Percentiles rank a stretch among this genome's conserved stretches.
phyloP scores from a whole-genome alignment of 2,888 invertebrate genomes.

The Volucella inflata region DNA sequence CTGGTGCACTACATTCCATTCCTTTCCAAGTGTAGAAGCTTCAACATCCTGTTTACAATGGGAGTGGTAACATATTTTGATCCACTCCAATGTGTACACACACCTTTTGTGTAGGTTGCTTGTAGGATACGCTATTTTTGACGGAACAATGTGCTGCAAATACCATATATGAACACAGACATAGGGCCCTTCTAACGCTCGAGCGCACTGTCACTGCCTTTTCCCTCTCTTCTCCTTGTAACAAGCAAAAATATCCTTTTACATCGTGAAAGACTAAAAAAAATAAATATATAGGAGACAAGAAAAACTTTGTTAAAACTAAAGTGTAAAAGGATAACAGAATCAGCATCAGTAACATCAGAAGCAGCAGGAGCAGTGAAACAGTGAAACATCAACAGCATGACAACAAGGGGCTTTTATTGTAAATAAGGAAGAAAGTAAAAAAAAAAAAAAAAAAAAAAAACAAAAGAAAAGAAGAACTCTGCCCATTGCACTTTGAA shows the following conservation, averaged over 20 bases:
- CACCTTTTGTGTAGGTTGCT: constrained; percentile 29
- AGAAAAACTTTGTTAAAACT: constrained; percentile 41
- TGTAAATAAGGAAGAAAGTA: not conserved
- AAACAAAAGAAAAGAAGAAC: constrained; percentile 15
- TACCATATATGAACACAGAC: too few relatives aligned
- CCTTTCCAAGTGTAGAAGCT: constrained; percentile 20
- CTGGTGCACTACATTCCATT: constrained; percentile 56
- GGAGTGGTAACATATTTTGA: constrained; percentile 74
- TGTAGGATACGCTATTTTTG: constrained; percentile 32
- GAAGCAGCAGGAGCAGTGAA: too few relatives aligned
- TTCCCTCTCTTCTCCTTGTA: not conserved
- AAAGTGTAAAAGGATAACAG: constrained; percentile 47
- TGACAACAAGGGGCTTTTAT: constrained; percentile 49
- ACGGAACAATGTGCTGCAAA: constrained; percentile 52
- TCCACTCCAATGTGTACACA: constrained; percentile 55
- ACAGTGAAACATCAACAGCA: constrained; percentile 1
- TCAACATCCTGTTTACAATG: constrained; percentile 66
- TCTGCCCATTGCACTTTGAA: constrained; percentile 38
- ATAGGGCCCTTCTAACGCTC: not conserved
- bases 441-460: constrained; percentile 7
- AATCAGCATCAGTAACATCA: constrained; percentile 6
- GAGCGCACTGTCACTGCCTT: too few relatives aligned
- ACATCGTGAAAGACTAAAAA: constrained; percentile 22
- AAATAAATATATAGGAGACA: constrained; percentile 2
- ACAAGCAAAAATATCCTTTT: constrained; percentile 61